Conservation (phyloP, 2,797 vertebrate species). For the Caiman crocodilus region DNA sequence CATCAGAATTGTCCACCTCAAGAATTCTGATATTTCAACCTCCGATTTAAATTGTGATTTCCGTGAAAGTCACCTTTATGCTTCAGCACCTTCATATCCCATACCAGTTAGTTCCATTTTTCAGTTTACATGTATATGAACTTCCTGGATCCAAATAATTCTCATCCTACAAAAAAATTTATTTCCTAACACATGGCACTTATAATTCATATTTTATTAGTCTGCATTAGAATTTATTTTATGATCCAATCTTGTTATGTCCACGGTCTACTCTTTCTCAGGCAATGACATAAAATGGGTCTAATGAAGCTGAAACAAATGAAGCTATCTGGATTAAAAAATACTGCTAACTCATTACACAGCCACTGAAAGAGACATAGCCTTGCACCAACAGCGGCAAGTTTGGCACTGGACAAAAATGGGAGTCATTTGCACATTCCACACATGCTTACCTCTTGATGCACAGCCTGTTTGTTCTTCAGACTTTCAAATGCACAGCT, state of each 20-base stretch:
- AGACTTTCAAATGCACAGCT: no score
- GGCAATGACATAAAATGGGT: neutral
- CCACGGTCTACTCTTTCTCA: neutral
- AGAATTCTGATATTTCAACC: neutral
- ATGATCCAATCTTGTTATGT: neutral
- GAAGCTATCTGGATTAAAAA: no score
- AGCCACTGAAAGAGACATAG: no score
- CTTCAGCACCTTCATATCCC: neutral
- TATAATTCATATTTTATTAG: neutral
- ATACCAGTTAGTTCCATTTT: neutral
- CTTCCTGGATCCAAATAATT: neutral
- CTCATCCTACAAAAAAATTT: neutral
- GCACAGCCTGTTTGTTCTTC: no score
- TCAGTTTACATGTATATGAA: neutral
- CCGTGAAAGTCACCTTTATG: neutral
- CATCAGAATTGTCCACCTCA: neutral
- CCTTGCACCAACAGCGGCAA: no score
- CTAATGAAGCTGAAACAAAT: no score
- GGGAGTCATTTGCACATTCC: no score
- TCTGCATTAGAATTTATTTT: neutral
- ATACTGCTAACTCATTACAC: no score
- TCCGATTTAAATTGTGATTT: neutral
- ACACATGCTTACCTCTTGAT: no score
- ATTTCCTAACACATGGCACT: neutral
- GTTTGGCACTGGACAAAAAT: no score